Conservation (phyloP, 30 jellyfish, hydroid and myxozoan genomes). For the Pelagia noctiluca region DNA sequence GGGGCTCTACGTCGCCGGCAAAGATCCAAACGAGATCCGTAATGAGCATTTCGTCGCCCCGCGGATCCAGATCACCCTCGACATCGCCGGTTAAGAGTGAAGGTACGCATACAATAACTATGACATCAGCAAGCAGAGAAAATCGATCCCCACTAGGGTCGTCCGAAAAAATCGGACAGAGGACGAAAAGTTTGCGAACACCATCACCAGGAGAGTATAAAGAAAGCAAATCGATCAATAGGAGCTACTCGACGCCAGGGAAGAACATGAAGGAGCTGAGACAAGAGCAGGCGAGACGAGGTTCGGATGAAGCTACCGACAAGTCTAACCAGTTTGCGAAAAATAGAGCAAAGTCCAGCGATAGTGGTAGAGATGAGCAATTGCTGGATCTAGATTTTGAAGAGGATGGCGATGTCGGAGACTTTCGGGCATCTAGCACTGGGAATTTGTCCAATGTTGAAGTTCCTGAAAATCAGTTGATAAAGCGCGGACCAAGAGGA, state of each 20-base stretch:
- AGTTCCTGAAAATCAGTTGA: constrained; percentile 54
- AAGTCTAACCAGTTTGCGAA: neutral
- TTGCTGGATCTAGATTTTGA: neutral
- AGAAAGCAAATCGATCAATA: constrained; percentile 10
- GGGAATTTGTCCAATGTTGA: constrained; percentile 27
- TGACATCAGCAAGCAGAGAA: neutral
- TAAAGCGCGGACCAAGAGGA: constrained; percentile 33
- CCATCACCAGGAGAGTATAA: constrained; percentile 16
- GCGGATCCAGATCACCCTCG: constrained; percentile 45
- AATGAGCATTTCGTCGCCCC: constrained; percentile 24
- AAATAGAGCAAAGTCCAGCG: constrained; percentile 36
- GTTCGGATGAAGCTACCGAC: neutral
- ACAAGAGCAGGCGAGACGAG: constrained; percentile 16
- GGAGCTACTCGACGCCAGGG: constrained; percentile 62
- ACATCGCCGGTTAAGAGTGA: constrained; percentile 17
- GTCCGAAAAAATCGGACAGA: constrained; percentile 9
- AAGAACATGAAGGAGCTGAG: constrained; percentile 11
- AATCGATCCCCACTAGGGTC: neutral
- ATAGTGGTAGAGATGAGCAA: constrained; percentile 8
- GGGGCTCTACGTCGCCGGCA: constrained; percentile 55
- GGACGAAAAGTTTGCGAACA: constrained; percentile 18
- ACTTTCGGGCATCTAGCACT: constrained; percentile 42
- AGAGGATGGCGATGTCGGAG: neutral
- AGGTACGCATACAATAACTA: constrained; percentile 22
- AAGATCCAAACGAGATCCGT: constrained; percentile 39